Conservation (phyloP, 2,888 invertebrate species). For the Metopia argyrocephala region DNA sequence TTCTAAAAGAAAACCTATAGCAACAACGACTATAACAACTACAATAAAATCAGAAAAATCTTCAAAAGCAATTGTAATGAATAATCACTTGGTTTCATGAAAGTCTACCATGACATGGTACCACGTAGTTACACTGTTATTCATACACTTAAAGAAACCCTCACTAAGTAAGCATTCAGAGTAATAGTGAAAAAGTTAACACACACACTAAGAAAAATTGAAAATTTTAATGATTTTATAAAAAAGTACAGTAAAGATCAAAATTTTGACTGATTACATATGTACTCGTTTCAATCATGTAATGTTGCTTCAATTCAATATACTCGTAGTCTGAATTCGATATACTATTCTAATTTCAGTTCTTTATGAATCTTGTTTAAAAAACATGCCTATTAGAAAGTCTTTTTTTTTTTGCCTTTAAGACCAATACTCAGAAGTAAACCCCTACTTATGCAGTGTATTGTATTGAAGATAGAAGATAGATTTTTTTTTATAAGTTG, state of each 20-base stretch:
- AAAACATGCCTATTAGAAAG: too few relatives aligned
- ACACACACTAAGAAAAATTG: background rate
- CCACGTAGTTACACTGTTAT: background rate
- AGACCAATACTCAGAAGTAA: too few relatives aligned
- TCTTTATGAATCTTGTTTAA: too few relatives aligned
- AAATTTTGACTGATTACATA: too few relatives aligned
- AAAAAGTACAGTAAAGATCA: background rate
- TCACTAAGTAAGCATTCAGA: background rate
- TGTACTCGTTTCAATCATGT: too few relatives aligned
- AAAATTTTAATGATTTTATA: background rate
- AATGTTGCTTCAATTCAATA: too few relatives aligned
- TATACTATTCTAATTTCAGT: too few relatives aligned
- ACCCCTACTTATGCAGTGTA: too few relatives aligned
- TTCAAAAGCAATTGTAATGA: conserved; percentile 55
- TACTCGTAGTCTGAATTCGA: too few relatives aligned
- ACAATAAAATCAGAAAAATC: background rate
- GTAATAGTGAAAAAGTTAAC: background rate
- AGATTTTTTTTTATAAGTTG: too few relatives aligned
- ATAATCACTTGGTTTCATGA: conserved; percentile 56
- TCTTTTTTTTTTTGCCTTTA: too few relatives aligned
- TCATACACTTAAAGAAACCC: background rate
- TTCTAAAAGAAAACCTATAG: conserved; percentile 11
- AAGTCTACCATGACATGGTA: conserved; percentile 33
- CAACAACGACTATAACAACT: background rate
- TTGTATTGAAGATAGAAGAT: too few relatives aligned